Conservation (phyloP, 2,797 vertebrate genomes). For the Myotis myotis region DNA sequence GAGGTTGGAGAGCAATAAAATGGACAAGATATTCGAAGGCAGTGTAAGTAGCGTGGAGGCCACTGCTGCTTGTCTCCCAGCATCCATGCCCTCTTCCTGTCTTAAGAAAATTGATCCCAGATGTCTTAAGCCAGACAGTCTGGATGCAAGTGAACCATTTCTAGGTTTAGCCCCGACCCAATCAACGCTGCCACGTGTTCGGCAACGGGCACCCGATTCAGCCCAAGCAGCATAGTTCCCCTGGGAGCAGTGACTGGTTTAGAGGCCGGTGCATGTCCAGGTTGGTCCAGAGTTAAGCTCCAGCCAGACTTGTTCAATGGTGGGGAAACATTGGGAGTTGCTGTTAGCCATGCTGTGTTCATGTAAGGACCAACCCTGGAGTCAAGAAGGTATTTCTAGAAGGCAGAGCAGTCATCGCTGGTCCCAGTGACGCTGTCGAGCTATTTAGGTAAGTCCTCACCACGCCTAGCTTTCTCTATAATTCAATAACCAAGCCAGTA, state of each 20-base stretch:
- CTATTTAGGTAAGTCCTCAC: neutral
- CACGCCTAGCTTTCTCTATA: neutral
- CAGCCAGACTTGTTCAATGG: neutral
- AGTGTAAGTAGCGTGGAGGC: neutral
- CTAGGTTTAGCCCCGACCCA: neutral
- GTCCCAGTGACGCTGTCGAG: neutral
- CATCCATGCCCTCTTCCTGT: neutral
- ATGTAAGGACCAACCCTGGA: neutral
- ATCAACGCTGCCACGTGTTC: neutral
- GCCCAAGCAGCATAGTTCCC: neutral
- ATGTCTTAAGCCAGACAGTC: neutral
- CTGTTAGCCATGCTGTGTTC: neutral
- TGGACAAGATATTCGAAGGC: neutral
- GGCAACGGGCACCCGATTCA: neutral
- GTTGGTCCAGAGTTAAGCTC: neutral
- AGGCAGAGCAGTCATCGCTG: neutral
- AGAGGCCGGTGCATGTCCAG: neutral
- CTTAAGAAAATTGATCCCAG: neutral
- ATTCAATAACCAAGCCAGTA: neutral
- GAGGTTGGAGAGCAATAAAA: neutral
- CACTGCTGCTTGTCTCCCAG: neutral
- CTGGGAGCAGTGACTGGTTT: neutral
- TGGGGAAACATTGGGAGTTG: neutral
- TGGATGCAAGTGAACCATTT: neutral
- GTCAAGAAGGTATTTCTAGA: neutral